Evolutionary conservation across 2,113 vertebrate species (phyloP).

Genomic region (Pedionomus torquatus): DNA sequence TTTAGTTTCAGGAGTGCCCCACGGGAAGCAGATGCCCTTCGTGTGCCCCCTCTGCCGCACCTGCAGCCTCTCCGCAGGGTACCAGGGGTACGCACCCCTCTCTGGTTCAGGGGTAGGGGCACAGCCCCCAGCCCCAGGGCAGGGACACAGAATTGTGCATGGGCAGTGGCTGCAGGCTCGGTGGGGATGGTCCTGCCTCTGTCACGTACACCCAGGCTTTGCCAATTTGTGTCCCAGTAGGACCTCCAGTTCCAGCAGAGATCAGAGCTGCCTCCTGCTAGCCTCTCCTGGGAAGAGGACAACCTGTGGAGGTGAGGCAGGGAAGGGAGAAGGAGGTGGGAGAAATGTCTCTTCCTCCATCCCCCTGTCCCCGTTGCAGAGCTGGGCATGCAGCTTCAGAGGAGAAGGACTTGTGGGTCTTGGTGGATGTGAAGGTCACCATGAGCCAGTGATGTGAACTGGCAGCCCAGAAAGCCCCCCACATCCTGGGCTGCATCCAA

Average conservation of each 20-base stretch:
- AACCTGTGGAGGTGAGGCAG: fast-evolving
- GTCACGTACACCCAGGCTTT: fast-evolving
- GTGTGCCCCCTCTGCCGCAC: not conserved
- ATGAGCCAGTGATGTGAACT: too few relatives aligned
- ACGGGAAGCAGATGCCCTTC: not conserved
- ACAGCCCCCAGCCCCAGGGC: not conserved
- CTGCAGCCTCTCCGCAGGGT: not conserved
- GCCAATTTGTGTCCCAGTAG: not conserved
- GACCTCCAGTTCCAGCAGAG: not conserved
- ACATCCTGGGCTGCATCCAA: too few relatives aligned
- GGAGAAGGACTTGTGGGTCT: too few relatives aligned
- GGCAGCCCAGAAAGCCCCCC: too few relatives aligned
- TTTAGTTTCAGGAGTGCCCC: not conserved
- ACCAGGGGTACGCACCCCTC: fast-evolving
- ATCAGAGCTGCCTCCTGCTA: not conserved
- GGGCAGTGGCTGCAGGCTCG: fast-evolving
- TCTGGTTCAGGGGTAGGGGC: not conserved
- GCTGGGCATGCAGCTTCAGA: not conserved
- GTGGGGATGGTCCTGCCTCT: not conserved
- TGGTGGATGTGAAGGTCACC: too few relatives aligned
- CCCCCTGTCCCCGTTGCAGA: not conserved
- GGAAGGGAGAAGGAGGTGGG: not conserved
- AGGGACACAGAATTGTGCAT: fast-evolving
- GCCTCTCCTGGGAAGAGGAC: too few relatives aligned
- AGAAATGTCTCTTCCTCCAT: not conserved